Evolutionary conservation across 2,888 invertebrate genomes (phyloP), one percentile per base, ranked within the genome.

Genomic region (Xylocampa areola): DNA sequence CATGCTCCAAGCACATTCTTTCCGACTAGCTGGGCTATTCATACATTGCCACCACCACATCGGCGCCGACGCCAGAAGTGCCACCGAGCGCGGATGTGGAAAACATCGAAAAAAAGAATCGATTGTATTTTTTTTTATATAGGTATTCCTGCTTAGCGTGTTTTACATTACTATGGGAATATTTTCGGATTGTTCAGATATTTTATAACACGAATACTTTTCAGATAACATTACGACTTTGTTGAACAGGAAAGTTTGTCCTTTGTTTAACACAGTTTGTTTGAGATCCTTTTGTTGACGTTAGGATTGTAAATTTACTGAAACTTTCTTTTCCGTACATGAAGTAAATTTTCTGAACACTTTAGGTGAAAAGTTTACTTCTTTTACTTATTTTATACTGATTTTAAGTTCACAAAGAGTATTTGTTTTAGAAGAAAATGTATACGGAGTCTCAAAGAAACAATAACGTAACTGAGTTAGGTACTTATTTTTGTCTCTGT

Each of bases 211-310:
- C n/a, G n/a, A n/a, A n/a, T n/a, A n/a, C n/a, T n/a, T n/a, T n/a
- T n/a, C n/a, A n/a, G n/a, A 25, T 25, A 14, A 16, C 5, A 29
- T 29, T 33, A 30, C 17, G 2, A 25, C 63, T 43, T 33, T n/a
- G 41, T 37, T 29, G 13, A 39, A 52, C 6, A n/a, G 10, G 47
- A 51, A 51, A 39, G 23, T 51, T 61, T 33, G 10, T 48, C n/a
- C 11, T 11, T 13, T 11, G n/a, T 32, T 13, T n/a, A 19, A 21
- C 23, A 19, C 3, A 21, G 16, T 25, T 8, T 11, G 29, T 19
- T 6, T 11, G 21, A 29, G 6, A 23, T 13, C 35, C 11, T 61
- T 44, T 35, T 62, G 39, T 16, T 35, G 11, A 32, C 6, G 16
- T 17, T 47, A 37, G 13, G 21, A 48, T 32, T 40, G 39, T 17